phyloP scores from a whole-genome alignment of 2,797 vertebrate species.

The Neoniphon sammara region DNA sequence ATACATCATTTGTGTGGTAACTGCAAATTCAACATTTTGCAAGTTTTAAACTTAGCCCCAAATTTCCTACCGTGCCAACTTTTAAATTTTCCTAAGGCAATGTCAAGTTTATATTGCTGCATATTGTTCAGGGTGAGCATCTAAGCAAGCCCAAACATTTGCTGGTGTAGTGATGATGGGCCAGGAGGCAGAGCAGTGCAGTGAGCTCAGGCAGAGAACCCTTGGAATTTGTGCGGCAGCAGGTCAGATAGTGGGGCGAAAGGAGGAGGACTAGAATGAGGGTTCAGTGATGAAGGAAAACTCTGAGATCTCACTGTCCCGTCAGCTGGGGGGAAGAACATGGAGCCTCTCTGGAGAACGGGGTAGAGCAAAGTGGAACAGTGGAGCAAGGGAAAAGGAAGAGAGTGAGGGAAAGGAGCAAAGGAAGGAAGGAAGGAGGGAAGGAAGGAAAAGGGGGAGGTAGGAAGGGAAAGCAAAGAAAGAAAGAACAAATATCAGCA shows the following conservation, averaged over 20 bases:
- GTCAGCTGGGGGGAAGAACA: conserved; percentile 46
- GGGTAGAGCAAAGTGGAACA: background rate
- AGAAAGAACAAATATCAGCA: conserved; percentile 15
- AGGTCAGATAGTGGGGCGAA: conserved; percentile 62
- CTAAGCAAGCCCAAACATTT: background rate
- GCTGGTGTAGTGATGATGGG: background rate
- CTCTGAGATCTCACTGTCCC: conserved; percentile 22
- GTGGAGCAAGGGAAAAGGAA: background rate
- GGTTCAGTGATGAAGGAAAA: conserved; percentile 4
- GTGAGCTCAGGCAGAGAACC: conserved; percentile 33
- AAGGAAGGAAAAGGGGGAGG: conserved; percentile 18
- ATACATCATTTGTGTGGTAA: background rate
- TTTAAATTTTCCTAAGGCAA: background rate
- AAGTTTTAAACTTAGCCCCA: background rate
- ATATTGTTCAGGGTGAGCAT: conserved; percentile 4
- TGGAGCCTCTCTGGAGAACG: conserved; percentile 60
- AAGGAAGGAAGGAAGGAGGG: background rate
- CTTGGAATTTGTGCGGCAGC: conserved; percentile 38
- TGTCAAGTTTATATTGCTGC: background rate
- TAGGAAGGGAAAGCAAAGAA: conserved; percentile 13
- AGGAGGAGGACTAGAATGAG: conserved; percentile 53
- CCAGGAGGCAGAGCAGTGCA: too few species aligned
- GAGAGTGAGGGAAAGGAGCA: background rate
- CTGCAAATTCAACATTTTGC: background rate
- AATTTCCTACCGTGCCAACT: background rate